phyloP scores from a whole-genome alignment of 2,113 vertebrate genomes.

The Apeltes quadracus region DNA sequence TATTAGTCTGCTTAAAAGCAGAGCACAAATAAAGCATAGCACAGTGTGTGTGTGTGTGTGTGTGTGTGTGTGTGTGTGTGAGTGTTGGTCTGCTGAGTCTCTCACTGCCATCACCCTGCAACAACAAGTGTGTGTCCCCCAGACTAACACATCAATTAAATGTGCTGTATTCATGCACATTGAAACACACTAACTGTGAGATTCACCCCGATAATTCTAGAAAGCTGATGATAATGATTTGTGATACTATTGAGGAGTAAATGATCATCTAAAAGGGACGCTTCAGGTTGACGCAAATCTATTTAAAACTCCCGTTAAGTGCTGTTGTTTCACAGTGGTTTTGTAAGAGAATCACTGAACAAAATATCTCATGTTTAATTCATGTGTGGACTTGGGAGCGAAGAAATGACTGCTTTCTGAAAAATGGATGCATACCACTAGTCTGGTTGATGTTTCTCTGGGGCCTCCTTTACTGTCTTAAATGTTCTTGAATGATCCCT shows the following conservation, averaged over 20 bases:
- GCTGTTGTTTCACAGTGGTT: neutral
- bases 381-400: neutral
- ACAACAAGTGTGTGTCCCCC: constrained; percentile 8
- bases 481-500: neutral
- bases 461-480: neutral
- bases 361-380: constrained; percentile 27
- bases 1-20: constrained; percentile 12
- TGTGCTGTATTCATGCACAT: neutral
- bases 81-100: constrained; percentile 14
- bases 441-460: neutral
- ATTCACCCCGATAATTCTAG: neutral
- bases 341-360: constrained; percentile 2
- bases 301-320: neutral
- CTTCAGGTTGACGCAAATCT: no score
- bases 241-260: neutral
- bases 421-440: neutral
- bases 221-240: neutral
- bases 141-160: constrained; percentile 13
- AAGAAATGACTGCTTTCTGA: neutral
- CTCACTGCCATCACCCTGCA: constrained; percentile 2
- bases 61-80: no score
- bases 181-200: no score
- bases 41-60: no score
- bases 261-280: no score
- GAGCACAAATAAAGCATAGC: neutral